Evolutionary conservation across 1,140 invertebrate species (phyloP).

Genomic region (Solenopsis fugax): DNA sequence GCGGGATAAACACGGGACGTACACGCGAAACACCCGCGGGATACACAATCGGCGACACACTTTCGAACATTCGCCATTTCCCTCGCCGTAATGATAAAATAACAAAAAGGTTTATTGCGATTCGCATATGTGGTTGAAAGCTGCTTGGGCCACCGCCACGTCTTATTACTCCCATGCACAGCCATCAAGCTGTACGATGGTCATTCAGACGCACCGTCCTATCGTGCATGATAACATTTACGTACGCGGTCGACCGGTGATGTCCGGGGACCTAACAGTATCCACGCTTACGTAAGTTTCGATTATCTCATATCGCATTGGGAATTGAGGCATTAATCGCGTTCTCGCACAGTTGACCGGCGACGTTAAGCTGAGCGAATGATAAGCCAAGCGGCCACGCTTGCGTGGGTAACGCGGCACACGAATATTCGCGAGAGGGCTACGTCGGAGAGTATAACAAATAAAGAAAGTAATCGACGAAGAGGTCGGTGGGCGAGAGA

Average conservation of each 20-base stretch:
- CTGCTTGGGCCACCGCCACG: not conserved
- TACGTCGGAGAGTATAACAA: not conserved
- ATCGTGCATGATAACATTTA: constrained; percentile 16
- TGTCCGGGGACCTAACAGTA: not conserved
- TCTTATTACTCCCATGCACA: constrained; percentile 2
- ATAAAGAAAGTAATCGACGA: constrained; percentile 16
- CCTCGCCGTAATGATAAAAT: constrained; percentile 20
- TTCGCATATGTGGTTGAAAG: not conserved
- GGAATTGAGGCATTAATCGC: constrained; percentile 57
- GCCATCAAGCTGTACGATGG: not conserved
- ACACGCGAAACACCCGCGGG: constrained; percentile 5
- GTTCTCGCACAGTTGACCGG: constrained; percentile 23
- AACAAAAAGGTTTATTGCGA: not conserved
- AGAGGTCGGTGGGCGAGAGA: constrained; percentile 8
- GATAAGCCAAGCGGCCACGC: constrained; percentile 58
- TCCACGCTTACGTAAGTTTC: constrained; percentile 51
- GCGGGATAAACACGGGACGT: constrained; percentile 23
- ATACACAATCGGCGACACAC: constrained; percentile 16
- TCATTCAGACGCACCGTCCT: constrained; percentile 1
- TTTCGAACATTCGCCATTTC: constrained; percentile 22
- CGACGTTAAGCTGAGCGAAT: constrained; percentile 31
- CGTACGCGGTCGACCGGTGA: constrained; percentile 31
- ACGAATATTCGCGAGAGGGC: not conserved
- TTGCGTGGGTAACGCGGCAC: not conserved
- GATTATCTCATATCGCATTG: constrained; percentile 48